phyloP scores from a whole-genome alignment of 2,797 vertebrate species.

The Danio kyathit region DNA sequence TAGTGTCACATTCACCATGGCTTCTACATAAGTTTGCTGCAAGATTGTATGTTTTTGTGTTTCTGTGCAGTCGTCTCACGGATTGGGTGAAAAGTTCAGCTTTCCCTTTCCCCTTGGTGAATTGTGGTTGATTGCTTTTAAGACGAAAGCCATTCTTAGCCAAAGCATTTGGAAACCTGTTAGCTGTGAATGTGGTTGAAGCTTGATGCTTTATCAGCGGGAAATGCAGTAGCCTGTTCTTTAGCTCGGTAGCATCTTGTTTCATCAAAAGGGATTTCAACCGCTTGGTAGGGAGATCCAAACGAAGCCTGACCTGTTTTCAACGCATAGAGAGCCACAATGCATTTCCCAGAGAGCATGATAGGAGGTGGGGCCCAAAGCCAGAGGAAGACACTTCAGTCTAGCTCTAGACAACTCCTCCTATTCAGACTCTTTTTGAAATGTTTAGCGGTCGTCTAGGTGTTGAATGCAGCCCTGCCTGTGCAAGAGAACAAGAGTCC shows the following conservation, averaged over 20 bases:
- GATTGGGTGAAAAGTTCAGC: slow-evolving; percentile 79
- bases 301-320: slow-evolving; percentile 69
- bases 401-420: slow-evolving; percentile 66
- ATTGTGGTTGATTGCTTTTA: slow-evolving; percentile 82
- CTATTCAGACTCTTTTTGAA: slow-evolving; percentile 74
- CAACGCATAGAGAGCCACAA: slow-evolving; percentile 68
- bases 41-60: slow-evolving; percentile 59
- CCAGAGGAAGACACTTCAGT: slow-evolving; percentile 60
- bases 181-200: slow-evolving; percentile 68
- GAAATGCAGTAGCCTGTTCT: slow-evolving; percentile 74
- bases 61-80: slow-evolving; percentile 66
- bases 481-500: slow-evolving; percentile 57
- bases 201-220: slow-evolving; percentile 66
- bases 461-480: slow-evolving; percentile 71
- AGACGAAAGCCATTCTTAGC: slow-evolving; percentile 75
- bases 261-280: slow-evolving; percentile 79
- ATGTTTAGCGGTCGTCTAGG: slow-evolving; percentile 75
- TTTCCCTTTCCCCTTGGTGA: slow-evolving; percentile 75
- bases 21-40: slow-evolving; percentile 41
- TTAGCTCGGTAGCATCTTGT: slow-evolving; percentile 75
- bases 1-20: slow-evolving; percentile 44
- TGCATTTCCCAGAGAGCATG: slow-evolving; percentile 72
- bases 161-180: slow-evolving; percentile 65
- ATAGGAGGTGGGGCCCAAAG: slow-evolving; percentile 69
- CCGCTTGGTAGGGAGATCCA: slow-evolving; percentile 73